Evolutionary conservation across 2,113 vertebrate species (phyloP), one percentile per base, ranked within the genome.

Genomic region (Sphyrna mokarran): DNA sequence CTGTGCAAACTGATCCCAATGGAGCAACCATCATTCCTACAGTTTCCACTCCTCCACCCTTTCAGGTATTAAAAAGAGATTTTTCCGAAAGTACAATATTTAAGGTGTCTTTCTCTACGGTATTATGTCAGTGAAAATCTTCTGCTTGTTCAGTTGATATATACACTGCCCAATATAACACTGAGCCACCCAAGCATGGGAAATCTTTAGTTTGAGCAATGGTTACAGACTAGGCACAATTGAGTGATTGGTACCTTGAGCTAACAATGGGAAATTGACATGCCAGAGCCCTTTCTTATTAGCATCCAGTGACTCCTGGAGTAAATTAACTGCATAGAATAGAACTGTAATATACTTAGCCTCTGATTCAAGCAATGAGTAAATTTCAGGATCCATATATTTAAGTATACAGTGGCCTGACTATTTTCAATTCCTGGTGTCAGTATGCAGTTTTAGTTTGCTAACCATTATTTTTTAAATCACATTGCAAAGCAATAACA

Each of bases 41-140:
- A 0, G 99, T 99, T 95, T 99, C 99, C 3, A 99, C 99, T 0
- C 99, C 99, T 14, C 99, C 99, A 11, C 99, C 99, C 48, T 99
- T 98, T 97, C 99, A 99, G 99, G 99, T 99, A 54, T 97, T 96
- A 85, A 37, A 29, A 68, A 76, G 11, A 29, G 10, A 76, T 72
- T 72, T 72, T 16, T 43, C 43, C 14, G 29, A 10, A 95, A 95
- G 26, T 4, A 33, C 40, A 48, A 95, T 43, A 95, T 95, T 23
- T 43, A 70, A 69, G 22, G 48, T 13, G 7, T 14, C 20, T 95
- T 72, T 16, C 93, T 29, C 37, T 94, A 37, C 43, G 16, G 22
- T 23, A 29, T 29, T 29, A 13, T 76, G 43, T 72, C 40, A 70
- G 14, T 95, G 61, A 11, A 72, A 72, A 13, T 54, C 43, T 22